phyloP scores from a whole-genome alignment of 2,797 vertebrate genomes.

The Phalanger gymnotis region DNA sequence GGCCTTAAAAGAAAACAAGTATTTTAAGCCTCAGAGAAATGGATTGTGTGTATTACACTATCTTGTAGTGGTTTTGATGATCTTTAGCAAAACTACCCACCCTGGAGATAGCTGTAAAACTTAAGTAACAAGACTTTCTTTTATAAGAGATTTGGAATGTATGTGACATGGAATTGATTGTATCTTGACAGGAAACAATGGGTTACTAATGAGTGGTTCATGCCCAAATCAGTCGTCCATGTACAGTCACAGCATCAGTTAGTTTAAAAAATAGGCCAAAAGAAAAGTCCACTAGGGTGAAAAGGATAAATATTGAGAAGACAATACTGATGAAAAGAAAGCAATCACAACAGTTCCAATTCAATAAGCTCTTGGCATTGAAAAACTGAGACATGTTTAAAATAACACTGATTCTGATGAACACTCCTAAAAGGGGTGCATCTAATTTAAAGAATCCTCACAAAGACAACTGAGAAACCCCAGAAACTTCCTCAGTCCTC shows the following conservation, averaged over 20 bases:
- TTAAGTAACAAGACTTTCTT: not conserved
- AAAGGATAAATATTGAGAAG: not conserved
- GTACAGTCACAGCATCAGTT: not conserved
- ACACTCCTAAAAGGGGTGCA: not conserved
- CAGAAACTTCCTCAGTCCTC: not conserved
- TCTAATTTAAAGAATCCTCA: not conserved
- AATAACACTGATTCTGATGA: not conserved
- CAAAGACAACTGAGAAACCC: not conserved
- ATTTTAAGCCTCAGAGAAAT: not conserved
- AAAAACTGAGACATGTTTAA: not conserved
- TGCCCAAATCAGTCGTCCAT: not conserved
- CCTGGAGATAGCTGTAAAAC: too few species aligned
- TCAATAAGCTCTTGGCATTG: not conserved
- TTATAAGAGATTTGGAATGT: not conserved
- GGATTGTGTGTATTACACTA: not conserved
- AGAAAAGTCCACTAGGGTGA: not conserved
- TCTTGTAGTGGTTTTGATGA: not conserved
- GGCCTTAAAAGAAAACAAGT: not conserved
- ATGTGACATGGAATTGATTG: not conserved
- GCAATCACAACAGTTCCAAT: not conserved
- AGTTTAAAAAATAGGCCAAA: not conserved
- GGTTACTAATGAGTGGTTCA: not conserved
- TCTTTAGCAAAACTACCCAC: not conserved
- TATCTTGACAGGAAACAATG: not conserved
- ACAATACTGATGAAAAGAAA: not conserved